These are phyloP conservation scores for Neotoma lepida DNA, from an alignment of 2,113 vertebrate genomes.

Conservation along the genomic window DNA sequence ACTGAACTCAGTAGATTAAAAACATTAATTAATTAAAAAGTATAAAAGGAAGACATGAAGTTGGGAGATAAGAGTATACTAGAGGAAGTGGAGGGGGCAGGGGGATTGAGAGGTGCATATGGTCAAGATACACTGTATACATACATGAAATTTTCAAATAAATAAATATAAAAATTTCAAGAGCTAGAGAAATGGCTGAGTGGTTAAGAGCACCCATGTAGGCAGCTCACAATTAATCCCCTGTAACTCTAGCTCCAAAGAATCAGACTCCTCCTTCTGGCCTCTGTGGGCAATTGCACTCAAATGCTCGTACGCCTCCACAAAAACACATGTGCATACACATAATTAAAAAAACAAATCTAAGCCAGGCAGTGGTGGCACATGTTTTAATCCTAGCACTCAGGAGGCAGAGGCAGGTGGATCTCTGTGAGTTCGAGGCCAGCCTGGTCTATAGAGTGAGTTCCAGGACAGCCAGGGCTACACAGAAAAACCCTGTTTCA, in stretches of 20 bases:
- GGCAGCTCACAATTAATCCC: neutral
- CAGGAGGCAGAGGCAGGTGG: neutral
- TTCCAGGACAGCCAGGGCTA: neutral
- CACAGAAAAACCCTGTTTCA: neutral
- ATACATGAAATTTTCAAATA: neutral
- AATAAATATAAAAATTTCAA: neutral
- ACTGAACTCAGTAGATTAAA: neutral
- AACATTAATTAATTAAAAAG: neutral
- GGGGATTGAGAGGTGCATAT: neutral
- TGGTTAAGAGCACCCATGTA: neutral
- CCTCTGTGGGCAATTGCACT: neutral
- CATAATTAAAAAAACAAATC: neutral
- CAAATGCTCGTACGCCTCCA: neutral
- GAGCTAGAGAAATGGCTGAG: neutral
- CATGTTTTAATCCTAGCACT: neutral
- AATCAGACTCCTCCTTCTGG: neutral
- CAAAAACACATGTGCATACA: neutral
- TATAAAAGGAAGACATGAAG: neutral
- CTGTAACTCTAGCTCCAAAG: neutral
- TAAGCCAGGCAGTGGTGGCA: neutral
- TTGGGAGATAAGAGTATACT: neutral
- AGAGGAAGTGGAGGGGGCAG: neutral
- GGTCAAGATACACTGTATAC: neutral
- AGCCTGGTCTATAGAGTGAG: neutral
- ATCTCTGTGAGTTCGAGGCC: neutral